Evolutionary conservation across 2,888 invertebrate species (phyloP), one percentile per base, ranked within the genome.

Genomic region (Zootermopsis nevadensis): DNA sequence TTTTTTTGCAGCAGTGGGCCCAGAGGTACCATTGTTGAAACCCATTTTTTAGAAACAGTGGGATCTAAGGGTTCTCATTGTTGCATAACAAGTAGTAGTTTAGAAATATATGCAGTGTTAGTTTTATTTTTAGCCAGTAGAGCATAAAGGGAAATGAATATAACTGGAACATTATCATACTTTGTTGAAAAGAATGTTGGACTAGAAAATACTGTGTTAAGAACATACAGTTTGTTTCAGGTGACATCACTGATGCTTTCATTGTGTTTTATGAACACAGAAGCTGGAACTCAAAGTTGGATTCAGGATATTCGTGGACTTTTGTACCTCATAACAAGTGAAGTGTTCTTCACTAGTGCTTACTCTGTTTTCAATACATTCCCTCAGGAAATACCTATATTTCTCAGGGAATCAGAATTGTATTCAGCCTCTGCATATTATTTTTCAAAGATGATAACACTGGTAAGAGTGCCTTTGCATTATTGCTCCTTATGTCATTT

Each of bases 301-400:
- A 88, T 91, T 1, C 91, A 91, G 85, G 90, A 91, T 84, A 86
- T 90, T 6, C 87, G 90, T 27, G 92, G 92, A 0, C 89, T 91
- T 60, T 88, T 92, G 15, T 92, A 92, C 90, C 87, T 92, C 67
- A 87, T 91, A 82, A 90, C 89, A 81, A 90, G 91, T n/a, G 92
- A 92, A 84, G 88, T 91, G 0, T 89, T 89, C 72, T 92, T 91
- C 87, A 89, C 89, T 0, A 84, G 91, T 3, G 89, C 91, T 1
- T 92, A 92, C 86, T 89, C 89, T 27, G 90, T 91, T 0, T 87
- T 92, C 60, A 91, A 90, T 79, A 89, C 89, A 12, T 90, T 92
- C 80, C 89, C 90, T 24, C 83, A 86, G 0, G 91, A 91, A 42
- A 87, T 91, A 7, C 85, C 89, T 0, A 86, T 92, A 82, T 92